Evolutionary conservation across 2,113 vertebrate species (phyloP).

Genomic region (Anthoscopus minutus): DNA sequence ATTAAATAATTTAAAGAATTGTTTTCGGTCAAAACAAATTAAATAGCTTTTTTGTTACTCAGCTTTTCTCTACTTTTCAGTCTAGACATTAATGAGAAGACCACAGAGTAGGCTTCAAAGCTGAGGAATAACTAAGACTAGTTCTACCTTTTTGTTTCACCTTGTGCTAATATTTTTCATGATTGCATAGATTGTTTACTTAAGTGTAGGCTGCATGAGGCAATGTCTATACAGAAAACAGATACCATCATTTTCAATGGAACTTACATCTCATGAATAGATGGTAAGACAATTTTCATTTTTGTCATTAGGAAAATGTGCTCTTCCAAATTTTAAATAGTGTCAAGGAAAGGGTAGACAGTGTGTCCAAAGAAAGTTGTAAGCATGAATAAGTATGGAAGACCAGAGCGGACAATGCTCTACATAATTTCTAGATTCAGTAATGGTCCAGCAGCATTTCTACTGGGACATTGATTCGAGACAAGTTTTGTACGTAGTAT

Average conservation of each 20-base stretch:
- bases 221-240: background rate
- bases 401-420: background rate
- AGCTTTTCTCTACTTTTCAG: background rate
- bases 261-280: background rate
- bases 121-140: background rate
- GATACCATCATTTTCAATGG: background rate
- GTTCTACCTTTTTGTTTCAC: background rate
- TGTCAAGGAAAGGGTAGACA: background rate
- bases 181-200: background rate
- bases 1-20: background rate
- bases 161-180: background rate
- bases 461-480: background rate
- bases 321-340: background rate
- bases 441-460: background rate
- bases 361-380: background rate
- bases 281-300: background rate
- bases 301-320: background rate
- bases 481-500: background rate
- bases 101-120: background rate
- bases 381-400: background rate
- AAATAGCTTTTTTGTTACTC: background rate
- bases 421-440: background rate
- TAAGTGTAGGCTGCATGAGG: background rate
- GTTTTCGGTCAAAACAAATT: background rate
- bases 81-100: background rate